A percentile compares a stretch with the other conserved stretches of the same genome.
Evolutionary conservation across 2,888 invertebrate species (phyloP).

Genomic region (Heteromurus nitidus): DNA sequence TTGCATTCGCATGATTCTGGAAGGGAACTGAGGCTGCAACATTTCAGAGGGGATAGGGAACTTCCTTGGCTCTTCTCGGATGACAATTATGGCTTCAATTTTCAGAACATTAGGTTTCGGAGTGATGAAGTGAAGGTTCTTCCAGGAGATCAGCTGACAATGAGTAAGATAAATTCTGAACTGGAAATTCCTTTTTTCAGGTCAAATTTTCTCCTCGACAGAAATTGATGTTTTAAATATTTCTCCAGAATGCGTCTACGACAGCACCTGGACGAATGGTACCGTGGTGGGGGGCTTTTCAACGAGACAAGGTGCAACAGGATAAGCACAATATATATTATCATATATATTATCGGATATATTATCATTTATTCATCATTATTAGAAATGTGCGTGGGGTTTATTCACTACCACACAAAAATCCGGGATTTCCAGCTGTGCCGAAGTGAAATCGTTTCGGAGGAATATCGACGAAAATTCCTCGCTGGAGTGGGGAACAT

Average conservation of each 20-base stretch:
- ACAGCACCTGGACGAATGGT: slow-evolving; percentile 38
- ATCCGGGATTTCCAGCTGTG: slow-evolving; percentile 27
- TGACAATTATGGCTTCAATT: slow-evolving; percentile 37
- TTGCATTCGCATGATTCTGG: slow-evolving; percentile 51
- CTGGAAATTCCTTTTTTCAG: not conserved
- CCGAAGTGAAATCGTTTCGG: slow-evolving; percentile 45
- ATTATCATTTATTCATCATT: too few species aligned
- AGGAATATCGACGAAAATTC: slow-evolving; percentile 26
- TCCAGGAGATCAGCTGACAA: slow-evolving; percentile 44
- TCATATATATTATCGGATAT: too few species aligned
- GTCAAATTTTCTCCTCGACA: not conserved
- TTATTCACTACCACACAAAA: slow-evolving; percentile 42
- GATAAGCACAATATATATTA: too few species aligned
- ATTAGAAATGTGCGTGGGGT: slow-evolving; percentile 47
- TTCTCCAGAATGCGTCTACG: slow-evolving; percentile 34
- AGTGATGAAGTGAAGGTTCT: slow-evolving; percentile 9
- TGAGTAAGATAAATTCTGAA: not conserved
- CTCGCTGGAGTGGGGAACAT: too few species aligned
- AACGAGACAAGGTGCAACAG: slow-evolving; percentile 31
- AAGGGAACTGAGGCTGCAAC: not conserved
- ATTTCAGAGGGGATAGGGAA: slow-evolving; percentile 31
- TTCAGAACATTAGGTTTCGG: slow-evolving; percentile 24
- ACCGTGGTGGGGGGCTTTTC: slow-evolving; percentile 45
- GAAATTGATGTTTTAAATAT: not conserved
- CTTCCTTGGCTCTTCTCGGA: slow-evolving; percentile 42